Base-by-base conservation (phyloP, 2,888 invertebrate genomes). In the Coenonympha glycerion region DNA sequence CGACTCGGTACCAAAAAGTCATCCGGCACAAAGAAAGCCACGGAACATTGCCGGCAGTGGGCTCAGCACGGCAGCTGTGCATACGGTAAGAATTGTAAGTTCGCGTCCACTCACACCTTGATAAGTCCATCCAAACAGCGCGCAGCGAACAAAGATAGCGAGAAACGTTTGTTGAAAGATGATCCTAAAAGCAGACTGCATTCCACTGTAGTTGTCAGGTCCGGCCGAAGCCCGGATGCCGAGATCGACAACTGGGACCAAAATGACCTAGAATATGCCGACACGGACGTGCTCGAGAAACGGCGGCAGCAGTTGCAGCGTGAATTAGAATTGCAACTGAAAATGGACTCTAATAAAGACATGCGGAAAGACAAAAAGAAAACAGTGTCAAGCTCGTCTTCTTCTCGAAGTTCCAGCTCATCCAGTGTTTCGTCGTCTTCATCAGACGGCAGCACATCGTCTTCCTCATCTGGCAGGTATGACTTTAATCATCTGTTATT, bases 201-300 rank as follows among this genome's bases (percentile, higher is more conserved):
- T 70, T 90, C 91, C 52, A 88, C 91, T 64, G 90, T 90, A 62
- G 89, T 91, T 68, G 91, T 88, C 65, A 79, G 87, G 59, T 75
- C 84, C 47, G 87, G 85, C 58, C 89, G 71, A 70, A 90, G 90
- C 67, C 90, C 91, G 48, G 91, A 91, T 63, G 86, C 80, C 61
- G 91, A 92, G 73, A 91, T 92, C 80, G 92, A 92, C 71, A 91
- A 91, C 73, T 93, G 93, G 93, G 92, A 93, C 75, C 92, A 92
- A 75, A 92, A 91, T 69, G 92, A 92, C 82, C 77, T 94, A 79
- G 93, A 93, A 74, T 93, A 92, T 85, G 93, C 93, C 58, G 93
- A 94, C 80, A 92, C 93, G 55, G 93, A 93, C 73, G 92, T 91
- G 60, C 86, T 94, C 69, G 93, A 94, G 76, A 91, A 92, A 74